These are phyloP conservation scores for Sphaerolaimus hirsutus DNA, from an alignment of 2,888 invertebrate species.

Conservation along the genomic window DNA sequence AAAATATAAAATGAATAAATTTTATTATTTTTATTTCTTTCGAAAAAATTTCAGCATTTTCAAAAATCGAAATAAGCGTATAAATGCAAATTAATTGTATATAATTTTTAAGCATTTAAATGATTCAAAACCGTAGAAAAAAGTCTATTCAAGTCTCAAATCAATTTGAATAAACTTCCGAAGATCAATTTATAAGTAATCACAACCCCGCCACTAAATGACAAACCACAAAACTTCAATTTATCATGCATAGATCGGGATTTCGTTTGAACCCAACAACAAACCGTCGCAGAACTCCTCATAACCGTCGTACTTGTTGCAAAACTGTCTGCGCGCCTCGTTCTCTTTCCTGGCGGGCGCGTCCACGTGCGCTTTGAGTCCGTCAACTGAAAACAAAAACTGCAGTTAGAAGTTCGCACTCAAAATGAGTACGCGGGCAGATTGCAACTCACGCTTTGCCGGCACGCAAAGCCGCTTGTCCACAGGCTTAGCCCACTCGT, in stretches of 20 bases:
- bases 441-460: constrained; percentile 16
- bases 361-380: constrained; percentile 21
- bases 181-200: too few species aligned
- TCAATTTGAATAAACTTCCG: too few species aligned
- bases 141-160: too few species aligned
- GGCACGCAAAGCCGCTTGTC: constrained; percentile 32
- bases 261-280: neutral
- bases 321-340: constrained; percentile 27
- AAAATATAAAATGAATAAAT: too few species aligned
- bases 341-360: constrained; percentile 22
- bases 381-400: constrained; percentile 9
- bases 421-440: neutral
- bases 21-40: neutral
- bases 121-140: too few species aligned
- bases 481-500: constrained; percentile 27
- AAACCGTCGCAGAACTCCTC: constrained; percentile 29
- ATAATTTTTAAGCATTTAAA: too few species aligned
- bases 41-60: too few species aligned
- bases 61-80: too few species aligned
- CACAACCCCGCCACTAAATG: too few species aligned
- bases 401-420: neutral
- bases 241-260: neutral
- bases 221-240: neutral
- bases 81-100: too few species aligned
- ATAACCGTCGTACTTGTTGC: constrained; percentile 29